Conservation (phyloP, 2,113 vertebrate species). For the Nerophis ophidion region DNA sequence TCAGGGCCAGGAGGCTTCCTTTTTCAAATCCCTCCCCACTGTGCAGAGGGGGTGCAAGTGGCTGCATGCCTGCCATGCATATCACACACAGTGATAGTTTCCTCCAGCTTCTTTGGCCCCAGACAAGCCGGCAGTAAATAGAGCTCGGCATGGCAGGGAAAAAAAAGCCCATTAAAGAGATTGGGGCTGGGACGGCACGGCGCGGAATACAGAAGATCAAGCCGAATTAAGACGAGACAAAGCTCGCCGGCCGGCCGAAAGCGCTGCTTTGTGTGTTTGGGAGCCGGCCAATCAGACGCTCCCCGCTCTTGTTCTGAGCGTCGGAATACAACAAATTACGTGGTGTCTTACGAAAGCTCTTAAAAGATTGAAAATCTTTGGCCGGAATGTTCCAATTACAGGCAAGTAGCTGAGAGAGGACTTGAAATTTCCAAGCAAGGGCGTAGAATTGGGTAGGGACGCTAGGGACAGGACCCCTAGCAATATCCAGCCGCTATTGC, state of each 20-base stretch:
- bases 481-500: no score
- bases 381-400: neutral
- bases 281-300: constrained; percentile 15
- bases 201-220: constrained; percentile 23
- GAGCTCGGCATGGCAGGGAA: constrained; percentile 38
- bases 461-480: no score
- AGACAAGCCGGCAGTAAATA: constrained; percentile 37
- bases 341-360: neutral
- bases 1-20: constrained; percentile 46
- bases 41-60: constrained; percentile 54
- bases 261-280: constrained; percentile 20
- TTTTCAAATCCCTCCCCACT: constrained; percentile 50
- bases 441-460: no score
- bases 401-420: neutral
- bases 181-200: constrained; percentile 5
- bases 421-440: no score
- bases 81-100: constrained; percentile 51
- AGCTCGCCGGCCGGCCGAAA: constrained; percentile 20
- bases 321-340: constrained; percentile 13
- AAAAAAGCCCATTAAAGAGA: constrained; percentile 34
- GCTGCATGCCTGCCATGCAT: constrained; percentile 59
- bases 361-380: no score
- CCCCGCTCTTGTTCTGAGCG: constrained; percentile 7
- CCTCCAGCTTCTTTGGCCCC: constrained; percentile 42
- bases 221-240: constrained; percentile 34